Conservation (phyloP, 2,888 invertebrate genomes). For the Nesidiocoris tenuis region DNA sequence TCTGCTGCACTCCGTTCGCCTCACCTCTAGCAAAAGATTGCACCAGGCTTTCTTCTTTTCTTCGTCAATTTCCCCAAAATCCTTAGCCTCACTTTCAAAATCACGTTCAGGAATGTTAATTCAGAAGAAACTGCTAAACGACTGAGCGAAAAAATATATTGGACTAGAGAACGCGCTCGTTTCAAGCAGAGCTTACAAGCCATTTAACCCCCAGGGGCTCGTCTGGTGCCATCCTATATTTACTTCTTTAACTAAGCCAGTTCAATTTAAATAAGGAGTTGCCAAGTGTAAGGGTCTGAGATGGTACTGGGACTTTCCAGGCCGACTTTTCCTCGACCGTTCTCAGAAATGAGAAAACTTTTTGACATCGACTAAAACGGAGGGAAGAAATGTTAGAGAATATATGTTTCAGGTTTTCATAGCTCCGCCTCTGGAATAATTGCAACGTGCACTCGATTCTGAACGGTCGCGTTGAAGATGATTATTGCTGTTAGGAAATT, state of each 20-base stretch:
- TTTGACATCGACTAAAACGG: constrained; percentile 28
- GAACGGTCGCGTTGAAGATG: no score
- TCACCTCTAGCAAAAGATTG: no score
- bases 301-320: constrained; percentile 3
- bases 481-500: no score
- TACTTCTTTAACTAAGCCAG: constrained; percentile 35
- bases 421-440: constrained; percentile 16
- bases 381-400: constrained; percentile 28
- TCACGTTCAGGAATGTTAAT: no score
- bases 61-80: no score
- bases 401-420: constrained; percentile 37
- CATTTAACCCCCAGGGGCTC: constrained; percentile 20
- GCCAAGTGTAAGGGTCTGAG: neutral
- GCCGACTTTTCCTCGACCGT: constrained; percentile 2
- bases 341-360: constrained; percentile 41
- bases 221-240: constrained; percentile 25
- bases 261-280: constrained; percentile 34
- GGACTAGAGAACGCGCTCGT: constrained; percentile 9
- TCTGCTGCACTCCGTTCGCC: no score
- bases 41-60: no score
- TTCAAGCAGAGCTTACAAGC: constrained; percentile 17
- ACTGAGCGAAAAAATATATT: neutral
- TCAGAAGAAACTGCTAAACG: neutral
- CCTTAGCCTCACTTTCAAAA: no score
- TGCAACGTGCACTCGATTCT: no score